phyloP scores from a whole-genome alignment of 2,113 vertebrate species.

The Stercorarius parasiticus region DNA sequence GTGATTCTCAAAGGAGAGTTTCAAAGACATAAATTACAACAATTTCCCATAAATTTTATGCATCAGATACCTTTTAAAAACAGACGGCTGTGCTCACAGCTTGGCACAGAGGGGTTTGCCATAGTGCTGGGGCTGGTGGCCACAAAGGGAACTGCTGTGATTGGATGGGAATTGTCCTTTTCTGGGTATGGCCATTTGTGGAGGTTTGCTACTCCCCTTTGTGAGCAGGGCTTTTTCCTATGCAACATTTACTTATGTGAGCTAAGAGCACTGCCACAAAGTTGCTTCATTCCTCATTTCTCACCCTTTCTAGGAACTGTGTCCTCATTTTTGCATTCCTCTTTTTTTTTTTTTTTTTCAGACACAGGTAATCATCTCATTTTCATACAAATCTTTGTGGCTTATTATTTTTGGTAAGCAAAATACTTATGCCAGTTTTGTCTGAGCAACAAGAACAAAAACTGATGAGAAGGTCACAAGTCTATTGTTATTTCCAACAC shows the following conservation, averaged over 20 bases:
- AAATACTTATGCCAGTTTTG: neutral
- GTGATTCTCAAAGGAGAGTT: neutral
- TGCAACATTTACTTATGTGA: neutral
- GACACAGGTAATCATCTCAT: neutral
- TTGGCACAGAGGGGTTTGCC: neutral
- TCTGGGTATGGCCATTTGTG: neutral
- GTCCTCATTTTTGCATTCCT: neutral
- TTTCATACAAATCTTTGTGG: neutral
- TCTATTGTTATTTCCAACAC: neutral
- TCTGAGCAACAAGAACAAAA: neutral
- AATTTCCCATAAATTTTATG: neutral
- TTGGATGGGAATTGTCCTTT: neutral
- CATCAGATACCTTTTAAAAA: neutral
- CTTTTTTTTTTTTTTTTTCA: neutral
- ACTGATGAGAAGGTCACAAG: neutral
- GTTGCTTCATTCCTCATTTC: neutral
- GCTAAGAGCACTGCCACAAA: neutral
- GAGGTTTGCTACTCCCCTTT: neutral
- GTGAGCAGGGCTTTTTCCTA: neutral
- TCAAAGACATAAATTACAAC: neutral
- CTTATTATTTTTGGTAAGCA: neutral
- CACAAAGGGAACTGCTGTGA: neutral
- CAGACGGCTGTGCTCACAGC: neutral
- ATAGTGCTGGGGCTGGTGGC: neutral
- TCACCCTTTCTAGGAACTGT: neutral